phyloP scores from a whole-genome alignment of 2,113 vertebrate genomes.

The Probosciger aterrimus region DNA sequence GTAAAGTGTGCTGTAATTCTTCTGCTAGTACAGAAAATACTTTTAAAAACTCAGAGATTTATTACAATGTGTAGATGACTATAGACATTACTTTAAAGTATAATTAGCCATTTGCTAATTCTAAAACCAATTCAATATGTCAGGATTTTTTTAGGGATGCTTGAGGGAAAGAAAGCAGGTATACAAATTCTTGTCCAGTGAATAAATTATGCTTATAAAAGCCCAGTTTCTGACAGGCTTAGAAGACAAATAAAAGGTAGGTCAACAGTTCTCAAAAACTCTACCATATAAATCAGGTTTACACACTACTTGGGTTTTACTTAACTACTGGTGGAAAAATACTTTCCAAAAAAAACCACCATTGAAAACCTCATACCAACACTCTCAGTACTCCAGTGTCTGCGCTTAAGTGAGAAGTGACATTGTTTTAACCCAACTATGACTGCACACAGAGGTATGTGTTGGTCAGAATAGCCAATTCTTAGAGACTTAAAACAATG shows the following conservation, averaged over 20 bases:
- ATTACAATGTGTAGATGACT: not conserved
- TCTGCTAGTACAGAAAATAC: not conserved
- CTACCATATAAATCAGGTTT: not conserved
- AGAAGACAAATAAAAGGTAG: not conserved
- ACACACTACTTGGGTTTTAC: not conserved
- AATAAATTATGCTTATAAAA: not conserved
- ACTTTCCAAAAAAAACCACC: not conserved
- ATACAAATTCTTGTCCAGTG: not conserved
- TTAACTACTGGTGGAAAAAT: not conserved
- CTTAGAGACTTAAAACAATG: not conserved
- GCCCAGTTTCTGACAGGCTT: not conserved
- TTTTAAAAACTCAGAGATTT: not conserved
- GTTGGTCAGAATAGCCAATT: not conserved
- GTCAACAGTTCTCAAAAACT: not conserved
- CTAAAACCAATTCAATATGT: not conserved
- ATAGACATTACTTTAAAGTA: not conserved
- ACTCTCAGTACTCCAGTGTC: not conserved
- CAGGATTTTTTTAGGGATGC: not conserved
- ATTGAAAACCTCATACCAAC: not conserved
- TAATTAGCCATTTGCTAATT: conserved; percentile 31
- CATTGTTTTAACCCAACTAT: not conserved
- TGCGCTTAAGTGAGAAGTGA: not conserved
- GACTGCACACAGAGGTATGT: not conserved
- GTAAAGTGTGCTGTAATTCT: not conserved
- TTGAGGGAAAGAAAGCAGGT: not conserved